Evolutionary conservation across 2,113 vertebrate species (phyloP).

Genomic region (Ageneiosus marmoratus): DNA sequence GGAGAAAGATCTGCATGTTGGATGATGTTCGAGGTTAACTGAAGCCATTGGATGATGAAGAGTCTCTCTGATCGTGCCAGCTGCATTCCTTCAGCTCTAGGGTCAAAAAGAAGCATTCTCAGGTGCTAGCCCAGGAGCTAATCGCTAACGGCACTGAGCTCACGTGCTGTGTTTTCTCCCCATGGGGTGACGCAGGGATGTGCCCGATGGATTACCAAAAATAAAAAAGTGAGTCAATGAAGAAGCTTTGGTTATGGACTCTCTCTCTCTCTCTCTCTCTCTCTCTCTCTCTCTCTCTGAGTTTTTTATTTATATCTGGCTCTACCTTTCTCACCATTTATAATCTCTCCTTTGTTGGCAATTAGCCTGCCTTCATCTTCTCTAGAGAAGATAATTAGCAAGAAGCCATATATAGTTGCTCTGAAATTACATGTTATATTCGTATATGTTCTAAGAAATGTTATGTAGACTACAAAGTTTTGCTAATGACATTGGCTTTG

Average conservation of each 20-base stretch:
- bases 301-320: neutral
- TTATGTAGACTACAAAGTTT: neutral
- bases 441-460: too few relatives aligned
- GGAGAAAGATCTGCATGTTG: neutral
- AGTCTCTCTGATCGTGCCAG: neutral
- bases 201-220: conserved; percentile 13
- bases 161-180: conserved; percentile 49
- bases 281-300: neutral
- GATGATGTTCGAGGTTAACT: conserved; percentile 2
- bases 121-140: conserved; percentile 54
- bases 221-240: conserved; percentile 23
- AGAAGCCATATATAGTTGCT: neutral
- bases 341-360: conserved; percentile 16
- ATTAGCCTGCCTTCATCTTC: neutral
- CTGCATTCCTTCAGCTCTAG: neutral
- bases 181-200: conserved; percentile 33
- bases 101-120: conserved; percentile 50
- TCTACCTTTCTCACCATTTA: neutral
- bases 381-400: too few relatives aligned
- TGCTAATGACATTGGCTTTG: neutral
- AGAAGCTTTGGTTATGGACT: conserved; percentile 14
- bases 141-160: conserved; percentile 41
- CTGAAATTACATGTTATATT: neutral
- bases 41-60: neutral
- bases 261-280: neutral